Evolutionary conservation across 2,797 vertebrate species (phyloP), one percentile per base, ranked within the genome.

Genomic region (Argya squamiceps): DNA sequence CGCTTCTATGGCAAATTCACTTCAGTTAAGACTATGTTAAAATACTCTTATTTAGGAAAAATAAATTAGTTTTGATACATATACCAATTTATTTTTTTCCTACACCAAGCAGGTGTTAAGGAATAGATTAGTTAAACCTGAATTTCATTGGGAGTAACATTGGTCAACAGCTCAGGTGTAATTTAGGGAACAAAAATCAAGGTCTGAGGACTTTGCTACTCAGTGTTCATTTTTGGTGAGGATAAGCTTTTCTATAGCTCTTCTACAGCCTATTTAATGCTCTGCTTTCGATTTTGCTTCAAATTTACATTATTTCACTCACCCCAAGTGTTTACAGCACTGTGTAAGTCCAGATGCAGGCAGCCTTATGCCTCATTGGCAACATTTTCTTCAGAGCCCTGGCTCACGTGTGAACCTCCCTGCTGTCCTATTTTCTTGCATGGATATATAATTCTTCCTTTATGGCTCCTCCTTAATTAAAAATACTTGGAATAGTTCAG

Each of bases 401-500:
- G 76, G n/a, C 55, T 80, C 32, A 63, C 41, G 7, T 7, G 34
- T 84, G 53, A 81, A 60, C 65, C 7, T 87, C 70, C 5, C 4
- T 44, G 70, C 52, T 73, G 44, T 67, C 70, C n/a, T 56, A 2
- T 53, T 89, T 76, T 58, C 41, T 44, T 75, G 22, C 27, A 20
- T 6, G 4, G 73, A 20, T 73, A 44, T 53, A 53, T 49, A 79
- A 91, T 80, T 62, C 43, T 78, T 78, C 49, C 79, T 74, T 74
- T 44, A 22, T 26, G 43, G 43, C 36, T 67, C 53, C 58, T 81
- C 0, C 1, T 53, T 92, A 82, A 86, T 87, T 88, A 84, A 93
- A 96, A 95, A 89, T 92, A 79, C 56, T 90, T 84, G 1, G 60
- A 89, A 93, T 84, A 91, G 18, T 92, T 90, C 56, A 29, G 77